These are phyloP conservation scores for Cryptomyrus ogoouensis DNA, from an alignment of 2,113 vertebrate species.

Conservation along the genomic window DNA sequence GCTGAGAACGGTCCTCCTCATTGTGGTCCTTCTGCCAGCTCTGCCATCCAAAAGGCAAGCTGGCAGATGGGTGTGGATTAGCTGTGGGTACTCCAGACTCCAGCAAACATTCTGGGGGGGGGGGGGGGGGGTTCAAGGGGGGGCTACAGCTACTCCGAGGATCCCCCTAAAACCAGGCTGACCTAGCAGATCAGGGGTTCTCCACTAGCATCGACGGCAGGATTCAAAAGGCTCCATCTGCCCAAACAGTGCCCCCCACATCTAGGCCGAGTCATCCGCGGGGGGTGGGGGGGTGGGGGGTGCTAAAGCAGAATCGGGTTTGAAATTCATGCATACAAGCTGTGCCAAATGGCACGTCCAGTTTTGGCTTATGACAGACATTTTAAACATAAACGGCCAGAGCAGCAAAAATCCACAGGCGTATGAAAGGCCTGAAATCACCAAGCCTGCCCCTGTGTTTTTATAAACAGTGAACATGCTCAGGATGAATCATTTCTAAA, in stretches of 20 bases:
- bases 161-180: constrained; percentile 35
- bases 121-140: constrained; percentile 5
- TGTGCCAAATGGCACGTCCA: background rate
- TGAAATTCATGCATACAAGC: background rate
- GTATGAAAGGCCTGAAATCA: background rate
- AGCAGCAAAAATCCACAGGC: background rate
- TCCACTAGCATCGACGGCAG: constrained; percentile 26
- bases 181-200: constrained; percentile 34
- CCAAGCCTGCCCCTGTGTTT: background rate
- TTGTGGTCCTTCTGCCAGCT: constrained; percentile 23
- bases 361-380: background rate
- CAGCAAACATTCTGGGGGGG: constrained; percentile 12
- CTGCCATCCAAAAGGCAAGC: background rate
- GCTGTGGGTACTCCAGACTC: background rate
- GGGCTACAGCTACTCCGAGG: constrained; percentile 8
- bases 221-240: constrained; percentile 58
- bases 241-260: background rate
- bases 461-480: background rate
- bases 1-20: background rate
- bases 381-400: background rate
- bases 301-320: background rate
- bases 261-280: background rate
- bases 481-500: background rate
- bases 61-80: constrained; percentile 21
- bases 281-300: background rate